phyloP scores from a whole-genome alignment of 2,113 vertebrate species.

The Antechinus flavipes region DNA sequence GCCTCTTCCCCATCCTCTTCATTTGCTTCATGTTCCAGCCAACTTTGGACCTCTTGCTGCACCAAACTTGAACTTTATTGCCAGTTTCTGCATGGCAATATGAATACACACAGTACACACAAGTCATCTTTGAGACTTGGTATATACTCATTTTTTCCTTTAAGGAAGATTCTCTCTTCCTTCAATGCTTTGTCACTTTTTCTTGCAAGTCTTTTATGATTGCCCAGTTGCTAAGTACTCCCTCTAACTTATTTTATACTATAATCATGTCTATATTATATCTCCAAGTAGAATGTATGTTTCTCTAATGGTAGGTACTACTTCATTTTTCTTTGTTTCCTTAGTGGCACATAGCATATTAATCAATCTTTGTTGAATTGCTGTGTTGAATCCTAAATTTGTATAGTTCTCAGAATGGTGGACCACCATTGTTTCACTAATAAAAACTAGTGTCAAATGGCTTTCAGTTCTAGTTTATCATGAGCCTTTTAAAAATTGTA shows the following conservation, averaged over 20 bases:
- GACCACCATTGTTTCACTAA: conserved; percentile 18
- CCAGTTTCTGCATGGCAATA: neutral
- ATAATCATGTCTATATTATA: neutral
- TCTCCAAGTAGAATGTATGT: neutral
- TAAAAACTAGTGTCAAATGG: conserved; percentile 10
- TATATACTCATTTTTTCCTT: neutral
- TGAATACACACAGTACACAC: neutral
- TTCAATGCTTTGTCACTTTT: neutral
- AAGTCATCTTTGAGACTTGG: neutral
- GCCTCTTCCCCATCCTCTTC: too few relatives aligned
- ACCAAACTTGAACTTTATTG: neutral
- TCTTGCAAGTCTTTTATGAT: neutral
- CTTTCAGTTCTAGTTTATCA: neutral
- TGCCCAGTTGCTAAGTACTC: neutral
- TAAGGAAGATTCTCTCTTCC: neutral
- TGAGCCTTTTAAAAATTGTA: conserved; percentile 25
- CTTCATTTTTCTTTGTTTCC: neutral
- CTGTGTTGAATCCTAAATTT: conserved; percentile 7
- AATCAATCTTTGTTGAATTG: neutral
- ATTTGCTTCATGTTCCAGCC: neutral
- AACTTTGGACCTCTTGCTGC: neutral
- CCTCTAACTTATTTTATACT: too few relatives aligned
- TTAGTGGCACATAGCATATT: neutral
- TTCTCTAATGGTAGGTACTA: neutral
- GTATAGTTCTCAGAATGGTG: neutral